phyloP scores from a whole-genome alignment of 2,113 vertebrate species.

The Gopherus evgoodei region DNA sequence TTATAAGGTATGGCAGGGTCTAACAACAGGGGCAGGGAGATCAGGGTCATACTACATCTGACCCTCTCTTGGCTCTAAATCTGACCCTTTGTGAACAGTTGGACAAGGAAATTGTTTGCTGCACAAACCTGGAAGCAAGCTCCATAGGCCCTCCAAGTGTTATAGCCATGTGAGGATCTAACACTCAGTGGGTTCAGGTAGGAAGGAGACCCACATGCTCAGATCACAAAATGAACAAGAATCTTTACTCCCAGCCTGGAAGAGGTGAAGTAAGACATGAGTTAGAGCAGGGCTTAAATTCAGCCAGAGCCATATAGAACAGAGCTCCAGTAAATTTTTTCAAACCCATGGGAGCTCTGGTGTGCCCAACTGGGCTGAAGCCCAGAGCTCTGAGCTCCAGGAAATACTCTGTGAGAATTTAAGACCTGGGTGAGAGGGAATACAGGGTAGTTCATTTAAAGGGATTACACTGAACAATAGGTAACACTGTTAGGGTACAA shows the following conservation, averaged over 20 bases:
- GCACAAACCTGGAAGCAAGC: background rate
- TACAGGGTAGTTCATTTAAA: background rate
- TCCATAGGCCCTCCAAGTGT: background rate
- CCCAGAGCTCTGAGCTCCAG: no score
- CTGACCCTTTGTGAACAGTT: background rate
- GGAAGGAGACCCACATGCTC: background rate
- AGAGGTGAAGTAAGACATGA: no score
- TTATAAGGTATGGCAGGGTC: background rate
- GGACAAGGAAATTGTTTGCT: background rate
- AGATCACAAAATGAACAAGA: no score
- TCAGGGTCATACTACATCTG: background rate
- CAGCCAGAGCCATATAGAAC: no score
- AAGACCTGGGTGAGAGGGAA: background rate
- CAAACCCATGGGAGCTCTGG: no score
- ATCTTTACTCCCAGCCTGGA: no score
- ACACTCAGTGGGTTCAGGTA: fast-evolving
- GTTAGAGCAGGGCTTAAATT: no score
- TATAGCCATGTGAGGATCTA: no score
- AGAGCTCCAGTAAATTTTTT: no score
- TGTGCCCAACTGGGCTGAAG: no score
- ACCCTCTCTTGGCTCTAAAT: background rate
- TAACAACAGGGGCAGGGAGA: background rate
- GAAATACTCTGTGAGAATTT: background rate
- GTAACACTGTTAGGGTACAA: no score
- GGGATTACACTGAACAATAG: background rate